Base-by-base conservation (phyloP, 2,888 invertebrate species). In the Chrysomela aeneicollis region DNA sequence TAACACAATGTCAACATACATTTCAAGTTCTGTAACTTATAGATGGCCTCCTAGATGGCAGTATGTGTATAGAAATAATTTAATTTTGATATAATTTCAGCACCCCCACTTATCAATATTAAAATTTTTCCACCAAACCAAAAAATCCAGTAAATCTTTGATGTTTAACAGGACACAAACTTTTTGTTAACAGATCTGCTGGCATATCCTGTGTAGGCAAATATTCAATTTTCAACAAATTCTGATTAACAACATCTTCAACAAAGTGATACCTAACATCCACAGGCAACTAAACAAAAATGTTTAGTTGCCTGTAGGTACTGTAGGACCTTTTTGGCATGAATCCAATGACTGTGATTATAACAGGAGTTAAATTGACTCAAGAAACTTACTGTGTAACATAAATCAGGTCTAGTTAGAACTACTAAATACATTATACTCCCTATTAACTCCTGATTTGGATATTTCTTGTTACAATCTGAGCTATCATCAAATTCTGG, bases 401-500 rank as follows among this genome's bases (percentile, higher is more conserved):
- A 49, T 49, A 49, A 49, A 51, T 51, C 51, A 51, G 51, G 51
- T 22, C 51, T 51, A 51, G 51, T 51, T 8, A 51, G 51, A 51
- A 51, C 51, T 22, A 22, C 22, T n/a, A 51, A 15, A n/a, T 51
- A 51, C 51, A 51, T 51, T 51, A n/a, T n/a, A n/a, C n/a, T n/a
- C n/a, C n/a, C n/a, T n/a, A n/a, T n/a, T n/a, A 22, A 51, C n/a
- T 51, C 10, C 19, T 49, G 15, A 18, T 49, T 17, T 17, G 18
- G 49, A 49, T 49, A 49, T 49, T 18, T 49, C n/a, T 4, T 49
- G 10, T 49, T 19, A 18, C 6, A 18, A 49, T 17, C 19, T 19
- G 19, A 49, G 18, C 19, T 51, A 51, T 51, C 51, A 22, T 51
- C 26, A 22, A 51, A 22, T 15, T 51, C 26, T 51, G 15, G 51